These are phyloP conservation scores for Aporrectodea caliginosa DNA, from an alignment of 1,140 invertebrate genomes.

Conservation along the genomic window DNA sequence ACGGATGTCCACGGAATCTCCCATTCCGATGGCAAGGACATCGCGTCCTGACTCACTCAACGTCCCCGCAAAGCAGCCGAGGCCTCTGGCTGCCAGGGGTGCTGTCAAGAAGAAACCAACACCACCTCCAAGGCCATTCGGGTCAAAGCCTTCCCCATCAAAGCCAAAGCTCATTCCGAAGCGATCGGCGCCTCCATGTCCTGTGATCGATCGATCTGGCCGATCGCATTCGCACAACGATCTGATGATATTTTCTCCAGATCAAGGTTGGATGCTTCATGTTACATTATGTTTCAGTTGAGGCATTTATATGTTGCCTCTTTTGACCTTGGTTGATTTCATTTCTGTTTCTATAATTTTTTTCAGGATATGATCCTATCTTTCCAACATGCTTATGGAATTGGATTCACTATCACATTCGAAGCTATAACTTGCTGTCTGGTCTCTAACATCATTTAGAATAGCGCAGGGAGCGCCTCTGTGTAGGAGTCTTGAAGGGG, in stretches of 20 bases:
- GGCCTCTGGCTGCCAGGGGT: background rate
- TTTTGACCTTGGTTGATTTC: too few species aligned
- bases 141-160: background rate
- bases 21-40: background rate
- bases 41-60: background rate
- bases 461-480: too few species aligned
- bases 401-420: too few species aligned
- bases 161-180: background rate
- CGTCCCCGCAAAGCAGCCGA: background rate
- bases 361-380: too few species aligned
- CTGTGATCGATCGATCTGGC: background rate
- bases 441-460: too few species aligned
- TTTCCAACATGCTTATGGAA: too few species aligned
- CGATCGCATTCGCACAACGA: background rate
- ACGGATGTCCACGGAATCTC: background rate
- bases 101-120: background rate
- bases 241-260: background rate
- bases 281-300: too few species aligned
- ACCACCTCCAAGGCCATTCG: background rate
- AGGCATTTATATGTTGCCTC: too few species aligned
- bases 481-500: too few species aligned
- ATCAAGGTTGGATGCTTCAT: too few species aligned
- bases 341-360: too few species aligned
- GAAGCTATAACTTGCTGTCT: too few species aligned
- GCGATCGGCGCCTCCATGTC: background rate